Base-by-base conservation (phyloP, 2,888 invertebrate species). In the Tineola bisselliella region DNA sequence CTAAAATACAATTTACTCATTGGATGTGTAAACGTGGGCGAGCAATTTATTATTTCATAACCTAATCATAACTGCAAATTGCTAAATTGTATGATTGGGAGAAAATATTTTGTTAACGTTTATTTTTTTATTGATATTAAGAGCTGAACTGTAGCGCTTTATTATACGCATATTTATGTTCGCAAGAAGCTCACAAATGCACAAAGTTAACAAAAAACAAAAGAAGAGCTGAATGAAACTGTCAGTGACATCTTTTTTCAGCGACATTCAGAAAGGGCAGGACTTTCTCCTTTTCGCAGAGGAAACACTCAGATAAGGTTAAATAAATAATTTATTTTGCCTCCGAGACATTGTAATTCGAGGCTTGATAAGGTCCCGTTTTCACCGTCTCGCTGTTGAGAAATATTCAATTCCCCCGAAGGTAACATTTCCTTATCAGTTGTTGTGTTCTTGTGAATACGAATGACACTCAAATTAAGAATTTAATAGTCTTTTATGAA, bases 301-400 rank as follows among this genome's bases (percentile, higher is more conserved):
- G 44, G 44, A 44, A 58, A 33, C 60, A 19, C 31, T 44, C 13
- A 60, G 60, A 60, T 60, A 60, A 60, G 48, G 60, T 48, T 18
- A 48, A 60, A 60, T 60, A 60, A 60, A 60, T 60, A 44, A 74
- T 75, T 72, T 74, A 75, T 71, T 68, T 70, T 66, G 66, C 68
- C 70, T 71, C 70, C 69, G 68, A 70, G 73, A 70, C 69, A 73
- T 71, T 70, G 69, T 73, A 73, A 74, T 73, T 74, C 69, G 65
- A 65, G 65, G 63, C 61, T 64, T 70, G 73, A 76, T 76, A 76
- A 76, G 68, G 69, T 68, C 65, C 63, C 64, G 67, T 64, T 61
- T 64, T 48, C 62, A 66, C 67, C 61, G 64, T 54, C 62, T 66
- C 67, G 66, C 69, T 64, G 52, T 62, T 65, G 68, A 66, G 66